phyloP scores from a whole-genome alignment of 1,140 invertebrate species.

The Micrasema longulum region DNA sequence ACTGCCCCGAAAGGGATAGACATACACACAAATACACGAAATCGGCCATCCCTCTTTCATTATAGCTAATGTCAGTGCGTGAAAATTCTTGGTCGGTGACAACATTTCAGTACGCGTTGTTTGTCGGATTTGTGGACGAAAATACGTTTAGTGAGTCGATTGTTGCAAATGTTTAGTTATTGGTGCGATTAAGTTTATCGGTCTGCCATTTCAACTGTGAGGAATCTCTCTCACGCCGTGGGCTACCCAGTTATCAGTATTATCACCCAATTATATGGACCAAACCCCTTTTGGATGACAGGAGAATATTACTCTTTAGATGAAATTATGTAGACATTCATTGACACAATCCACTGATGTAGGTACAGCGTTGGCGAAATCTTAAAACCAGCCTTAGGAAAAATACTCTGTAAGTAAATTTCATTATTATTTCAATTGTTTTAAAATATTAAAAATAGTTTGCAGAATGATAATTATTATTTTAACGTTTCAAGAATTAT shows the following conservation, averaged over 20 bases:
- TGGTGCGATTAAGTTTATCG: slow-evolving; percentile 32
- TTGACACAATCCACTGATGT: neutral
- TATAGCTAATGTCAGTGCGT: slow-evolving; percentile 23
- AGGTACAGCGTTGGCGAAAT: no score
- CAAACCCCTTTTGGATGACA: slow-evolving; percentile 42
- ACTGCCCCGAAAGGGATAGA: slow-evolving; percentile 30
- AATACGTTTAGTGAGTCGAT: slow-evolving; percentile 20
- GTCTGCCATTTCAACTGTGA: neutral
- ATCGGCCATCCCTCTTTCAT: slow-evolving; percentile 26
- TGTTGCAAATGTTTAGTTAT: slow-evolving; percentile 10
- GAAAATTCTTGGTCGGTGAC: slow-evolving; percentile 27
- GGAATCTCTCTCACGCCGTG: neutral
- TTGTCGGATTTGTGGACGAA: slow-evolving; percentile 32
- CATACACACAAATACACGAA: slow-evolving; percentile 35
- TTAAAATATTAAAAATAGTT: no score
- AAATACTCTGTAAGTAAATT: no score
- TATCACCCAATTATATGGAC: slow-evolving; percentile 27
- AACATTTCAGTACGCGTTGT: slow-evolving; percentile 31
- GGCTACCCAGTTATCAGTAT: slow-evolving; percentile 9
- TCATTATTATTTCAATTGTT: no score
- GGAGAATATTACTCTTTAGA: slow-evolving; percentile 33
- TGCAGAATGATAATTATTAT: no score
- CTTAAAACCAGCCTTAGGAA: no score
- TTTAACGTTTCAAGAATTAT: no score
- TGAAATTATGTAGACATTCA: slow-evolving; percentile 14